Evolutionary conservation across 2,797 vertebrate genomes (phyloP).

Genomic region (Myotis myotis): DNA sequence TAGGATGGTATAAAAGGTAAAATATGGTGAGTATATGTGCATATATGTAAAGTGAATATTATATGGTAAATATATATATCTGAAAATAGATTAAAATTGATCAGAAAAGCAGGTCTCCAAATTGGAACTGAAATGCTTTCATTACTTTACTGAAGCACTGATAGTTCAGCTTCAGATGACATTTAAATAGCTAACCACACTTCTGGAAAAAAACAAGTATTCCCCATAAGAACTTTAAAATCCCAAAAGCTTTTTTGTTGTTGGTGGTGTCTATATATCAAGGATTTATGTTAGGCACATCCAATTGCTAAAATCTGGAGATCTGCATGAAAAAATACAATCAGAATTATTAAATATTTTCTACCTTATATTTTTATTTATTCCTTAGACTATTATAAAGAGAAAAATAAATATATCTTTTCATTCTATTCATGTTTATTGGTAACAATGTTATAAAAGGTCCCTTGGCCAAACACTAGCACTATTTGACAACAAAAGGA

Average conservation of each 20-base stretch:
- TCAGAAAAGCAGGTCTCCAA: not conserved
- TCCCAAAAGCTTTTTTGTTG: not conserved
- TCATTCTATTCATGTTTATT: not conserved
- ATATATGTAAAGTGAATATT: not conserved
- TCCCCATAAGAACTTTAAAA: not conserved
- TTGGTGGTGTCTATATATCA: not conserved
- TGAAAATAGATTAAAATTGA: conserved; percentile 12
- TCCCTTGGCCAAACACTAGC: not conserved
- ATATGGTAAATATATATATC: not conserved
- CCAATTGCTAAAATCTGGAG: not conserved
- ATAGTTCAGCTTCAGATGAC: not conserved
- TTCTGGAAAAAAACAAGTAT: not conserved
- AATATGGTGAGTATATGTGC: not conserved
- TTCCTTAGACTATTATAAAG: not conserved
- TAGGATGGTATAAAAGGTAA: not conserved
- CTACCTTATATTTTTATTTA: not conserved
- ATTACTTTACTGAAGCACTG: conserved; percentile 17
- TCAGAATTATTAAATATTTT: not conserved
- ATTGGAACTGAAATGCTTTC: not conserved
- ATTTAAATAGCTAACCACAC: not conserved
- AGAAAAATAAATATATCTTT: not conserved
- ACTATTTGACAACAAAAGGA: not conserved
- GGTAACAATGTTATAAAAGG: not conserved
- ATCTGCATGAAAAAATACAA: not conserved
- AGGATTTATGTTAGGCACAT: not conserved